Conservation (phyloP, 2,888 invertebrate species). For the Parasteatoda lunata region DNA sequence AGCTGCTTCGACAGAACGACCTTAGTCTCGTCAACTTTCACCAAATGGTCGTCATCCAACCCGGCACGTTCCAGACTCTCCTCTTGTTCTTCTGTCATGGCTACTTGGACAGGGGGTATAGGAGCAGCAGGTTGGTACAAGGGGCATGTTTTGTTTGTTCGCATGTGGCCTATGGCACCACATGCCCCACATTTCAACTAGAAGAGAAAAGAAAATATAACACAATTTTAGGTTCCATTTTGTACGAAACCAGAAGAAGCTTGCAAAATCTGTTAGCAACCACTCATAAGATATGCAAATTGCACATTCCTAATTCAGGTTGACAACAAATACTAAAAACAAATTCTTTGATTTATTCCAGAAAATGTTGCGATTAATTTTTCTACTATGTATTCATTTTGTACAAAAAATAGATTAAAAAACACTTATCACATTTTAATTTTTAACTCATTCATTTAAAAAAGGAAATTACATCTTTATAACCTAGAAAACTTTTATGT, state of each 20-base stretch:
- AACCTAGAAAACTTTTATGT: neutral
- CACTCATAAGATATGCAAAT: no score
- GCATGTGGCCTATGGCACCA: slow-evolving; percentile 84
- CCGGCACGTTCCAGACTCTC: slow-evolving; percentile 84
- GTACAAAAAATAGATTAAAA: no score
- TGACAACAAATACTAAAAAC: no score
- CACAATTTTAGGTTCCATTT: no score
- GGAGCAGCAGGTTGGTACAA: slow-evolving; percentile 80
- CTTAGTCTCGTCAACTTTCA: slow-evolving; percentile 96
- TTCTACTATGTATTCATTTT: no score
- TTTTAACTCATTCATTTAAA: neutral
- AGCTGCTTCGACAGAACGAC: slow-evolving; percentile 91
- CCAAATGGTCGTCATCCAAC: slow-evolving; percentile 86
- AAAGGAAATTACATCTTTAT: neutral
- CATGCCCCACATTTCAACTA: slow-evolving; percentile 95
- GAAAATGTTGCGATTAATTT: no score
- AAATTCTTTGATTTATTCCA: no score
- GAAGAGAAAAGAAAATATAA: slow-evolving; percentile 30
- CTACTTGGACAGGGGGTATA: slow-evolving; percentile 80
- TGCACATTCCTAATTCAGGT: no score
- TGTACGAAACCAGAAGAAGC: no score
- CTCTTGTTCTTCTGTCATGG: slow-evolving; percentile 85
- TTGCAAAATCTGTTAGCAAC: no score
- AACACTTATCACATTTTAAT: neutral
- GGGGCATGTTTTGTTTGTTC: slow-evolving; percentile 98